phyloP scores from a whole-genome alignment of 1,140 invertebrate genomes.

The Brachionus plicatilis region DNA sequence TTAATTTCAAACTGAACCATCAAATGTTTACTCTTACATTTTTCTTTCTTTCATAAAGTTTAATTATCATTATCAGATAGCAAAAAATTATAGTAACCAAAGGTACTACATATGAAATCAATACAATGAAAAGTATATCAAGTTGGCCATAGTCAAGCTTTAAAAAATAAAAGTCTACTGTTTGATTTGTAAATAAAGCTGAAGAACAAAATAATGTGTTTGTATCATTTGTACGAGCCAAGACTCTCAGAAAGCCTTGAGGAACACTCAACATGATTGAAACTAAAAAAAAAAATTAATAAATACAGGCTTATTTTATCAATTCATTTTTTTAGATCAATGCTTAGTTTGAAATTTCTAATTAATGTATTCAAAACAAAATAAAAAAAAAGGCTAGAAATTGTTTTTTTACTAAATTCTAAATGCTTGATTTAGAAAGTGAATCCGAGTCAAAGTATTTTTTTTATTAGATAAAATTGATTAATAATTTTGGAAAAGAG shows the following conservation, averaged over 20 bases:
- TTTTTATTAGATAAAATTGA: too few species aligned
- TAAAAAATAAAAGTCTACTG: not conserved
- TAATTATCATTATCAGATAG: constrained; percentile 8
- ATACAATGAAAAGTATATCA: not conserved
- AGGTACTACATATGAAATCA: constrained; percentile 2
- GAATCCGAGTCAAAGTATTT: too few species aligned
- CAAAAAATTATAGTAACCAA: constrained; percentile 10
- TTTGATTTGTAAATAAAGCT: not conserved
- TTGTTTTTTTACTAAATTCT: too few species aligned
- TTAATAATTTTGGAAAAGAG: too few species aligned
- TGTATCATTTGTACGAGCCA: not conserved
- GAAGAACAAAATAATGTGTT: not conserved
- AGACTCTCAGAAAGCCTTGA: not conserved
- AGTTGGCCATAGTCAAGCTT: not conserved
- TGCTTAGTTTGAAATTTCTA: too few species aligned
- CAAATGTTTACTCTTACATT: not conserved
- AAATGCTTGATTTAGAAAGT: too few species aligned
- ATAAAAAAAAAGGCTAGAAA: too few species aligned
- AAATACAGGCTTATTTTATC: too few species aligned
- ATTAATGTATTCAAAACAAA: too few species aligned
- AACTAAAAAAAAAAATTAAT: not conserved
- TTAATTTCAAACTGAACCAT: not conserved
- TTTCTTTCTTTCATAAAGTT: not conserved
- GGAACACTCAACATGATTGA: constrained; percentile 17
- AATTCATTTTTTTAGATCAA: too few species aligned